Conservation (phyloP, 2,113 vertebrate species). For the Micronisus gabar region DNA sequence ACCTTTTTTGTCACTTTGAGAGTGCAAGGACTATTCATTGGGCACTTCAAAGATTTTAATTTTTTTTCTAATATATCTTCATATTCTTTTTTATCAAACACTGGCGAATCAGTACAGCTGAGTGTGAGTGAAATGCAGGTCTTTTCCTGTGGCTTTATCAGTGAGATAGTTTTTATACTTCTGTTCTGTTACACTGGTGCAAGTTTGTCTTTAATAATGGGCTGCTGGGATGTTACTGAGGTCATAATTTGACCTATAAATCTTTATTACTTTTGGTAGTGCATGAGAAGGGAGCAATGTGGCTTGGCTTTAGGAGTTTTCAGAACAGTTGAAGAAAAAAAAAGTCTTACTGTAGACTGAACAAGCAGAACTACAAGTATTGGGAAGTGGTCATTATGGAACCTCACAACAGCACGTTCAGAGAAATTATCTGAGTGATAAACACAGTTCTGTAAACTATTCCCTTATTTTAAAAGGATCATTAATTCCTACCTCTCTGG, state of each 20-base stretch:
- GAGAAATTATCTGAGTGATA: not conserved
- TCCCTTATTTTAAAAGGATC: not conserved
- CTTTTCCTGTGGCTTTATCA: not conserved
- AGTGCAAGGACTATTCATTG: not conserved
- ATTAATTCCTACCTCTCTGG: not conserved
- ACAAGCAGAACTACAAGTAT: fast-evolving
- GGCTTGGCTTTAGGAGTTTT: not conserved
- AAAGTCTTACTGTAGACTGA: not conserved
- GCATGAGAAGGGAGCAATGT: not conserved
- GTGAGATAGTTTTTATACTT: not conserved
- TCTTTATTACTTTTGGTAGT: not conserved
- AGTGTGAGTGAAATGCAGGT: not conserved
- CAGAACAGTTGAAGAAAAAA: not conserved
- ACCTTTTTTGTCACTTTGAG: not conserved
- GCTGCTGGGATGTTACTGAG: not conserved
- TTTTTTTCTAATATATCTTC: not conserved
- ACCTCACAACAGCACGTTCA: not conserved
- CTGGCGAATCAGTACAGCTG: not conserved
- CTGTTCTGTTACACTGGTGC: not conserved
- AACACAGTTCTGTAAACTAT: not conserved
- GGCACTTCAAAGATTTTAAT: not conserved
- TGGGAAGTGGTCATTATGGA: not conserved
- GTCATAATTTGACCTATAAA: not conserved
- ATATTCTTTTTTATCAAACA: not conserved
- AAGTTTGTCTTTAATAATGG: not conserved